Base-by-base conservation (phyloP, 2,113 vertebrate species). In the Cyprinodon variegatus region DNA sequence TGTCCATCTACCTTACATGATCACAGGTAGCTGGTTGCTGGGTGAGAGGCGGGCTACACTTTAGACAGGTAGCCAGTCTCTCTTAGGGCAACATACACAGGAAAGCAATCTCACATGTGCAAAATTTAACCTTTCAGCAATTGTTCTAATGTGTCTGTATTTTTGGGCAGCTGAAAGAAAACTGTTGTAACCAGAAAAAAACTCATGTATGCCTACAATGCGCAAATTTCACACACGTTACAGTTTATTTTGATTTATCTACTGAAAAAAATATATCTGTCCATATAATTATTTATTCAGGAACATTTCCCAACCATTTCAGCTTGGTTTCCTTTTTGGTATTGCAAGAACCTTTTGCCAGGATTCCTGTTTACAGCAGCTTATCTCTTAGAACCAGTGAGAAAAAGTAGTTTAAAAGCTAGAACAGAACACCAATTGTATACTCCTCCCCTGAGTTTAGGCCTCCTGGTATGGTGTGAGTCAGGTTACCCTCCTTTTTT, bases 351-450 rank as follows among this genome's bases (percentile, higher is more conserved):
- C 41, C 45, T 45, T 43, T 22, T n/a, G 3, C 63, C 63, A 43
- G 63, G 40, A 43, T 65, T 76, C 71, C 64, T 82, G 53, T 80
- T 83, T 65, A 59, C 41, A 39, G 50, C 53, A 65, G 65, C 22
- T 39, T 70, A 76, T 89, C 85, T 73, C 46, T 59, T 17, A 14
- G 57, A 77, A 46, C 4, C 74, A 79, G 67, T 45, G 50, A 83
- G 57, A 46, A 76, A 46, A 62, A 65, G 77, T 48, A 81, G 74
- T 85, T 76, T 38, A 43, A 73, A 72, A 76, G 77, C 68, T 45
- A 62, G 87, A 92, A 95, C 94, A 94, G 91, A 89, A 67, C 43
- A 65, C 46, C 70, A 63, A 94, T 93, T 94, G 93, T 94, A 73
- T 46, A 37, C 59, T 60, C 72, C 70, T 77, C 77, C 83, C 89